Base-by-base conservation (phyloP, 2,797 vertebrate species). In the Phoxinus dragarum region DNA sequence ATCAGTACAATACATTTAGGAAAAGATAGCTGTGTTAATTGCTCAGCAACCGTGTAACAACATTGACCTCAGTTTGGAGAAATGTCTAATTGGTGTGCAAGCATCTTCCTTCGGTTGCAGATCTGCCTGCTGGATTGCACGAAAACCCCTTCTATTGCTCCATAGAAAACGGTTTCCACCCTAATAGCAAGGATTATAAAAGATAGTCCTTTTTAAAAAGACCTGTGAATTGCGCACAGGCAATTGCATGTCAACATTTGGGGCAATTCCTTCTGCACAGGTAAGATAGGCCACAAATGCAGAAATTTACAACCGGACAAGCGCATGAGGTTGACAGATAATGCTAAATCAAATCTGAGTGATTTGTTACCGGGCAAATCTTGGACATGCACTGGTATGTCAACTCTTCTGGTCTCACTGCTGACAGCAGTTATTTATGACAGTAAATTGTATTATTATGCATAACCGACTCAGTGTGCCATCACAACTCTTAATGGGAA, bases 401-500 rank as follows among this genome's bases (percentile, higher is more conserved):
- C 81, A 75, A 61, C 38, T 73, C 7, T 71, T 80, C 49, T 59
- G 71, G 81, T 67, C 78, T 87, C 64, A 66, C n/a, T 54, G 82
- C 36, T 75, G 44, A 66, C 52, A 66, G 61, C 66, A 36, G 81
- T 86, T 82, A 88, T 88, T 85, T 88, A 87, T 88, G 85, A 82
- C 74, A 69, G 67, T 49, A 56, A 73, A 75, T 42, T 78, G 42
- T 75, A 86, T 85, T 87, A 82, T 87, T 88, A 87, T 95, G 94
- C 95, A 93, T 88, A 86, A 92, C 90, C 91, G 88, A 93, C 93
- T 90, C 91, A 92, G 92, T 89, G 91, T 91, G 90, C 93, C 94
- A 93, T 94, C 93, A 92, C 92, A 92, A 92, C 89, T 88, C 90
- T 93, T 94, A 93, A 91, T 93, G 94, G 93, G 91, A 95, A 94